A percentile compares a stretch with the other conserved stretches of the same genome.
These are phyloP conservation scores for Pissodes strobi DNA, from an alignment of 1,140 invertebrate genomes.

Conservation along the genomic window DNA sequence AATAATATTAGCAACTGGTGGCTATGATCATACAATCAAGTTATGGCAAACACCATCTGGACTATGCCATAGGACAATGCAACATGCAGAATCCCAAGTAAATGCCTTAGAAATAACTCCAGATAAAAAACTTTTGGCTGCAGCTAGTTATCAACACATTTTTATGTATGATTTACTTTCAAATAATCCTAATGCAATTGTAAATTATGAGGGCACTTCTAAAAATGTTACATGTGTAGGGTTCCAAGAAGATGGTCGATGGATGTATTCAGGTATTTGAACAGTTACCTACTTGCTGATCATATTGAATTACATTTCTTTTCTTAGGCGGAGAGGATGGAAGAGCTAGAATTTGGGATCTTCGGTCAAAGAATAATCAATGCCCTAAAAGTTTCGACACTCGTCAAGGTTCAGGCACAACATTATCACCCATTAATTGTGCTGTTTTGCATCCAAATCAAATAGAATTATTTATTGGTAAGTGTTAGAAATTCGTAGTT, in stretches of 20 bases:
- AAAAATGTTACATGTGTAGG: slow-evolving; percentile 95
- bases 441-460: slow-evolving; percentile 95
- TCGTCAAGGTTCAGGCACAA: slow-evolving; percentile 12
- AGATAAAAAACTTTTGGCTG: slow-evolving; percentile 86
- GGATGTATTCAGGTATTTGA: slow-evolving; percentile 87
- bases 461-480: slow-evolving; percentile 82
- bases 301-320: not conserved
- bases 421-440: slow-evolving; percentile 85
- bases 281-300: slow-evolving; percentile 54
- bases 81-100: slow-evolving; percentile 96
- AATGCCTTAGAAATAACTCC: slow-evolving; percentile 96
- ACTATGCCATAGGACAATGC: slow-evolving; percentile 85
- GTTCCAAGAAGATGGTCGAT: slow-evolving; percentile 92
- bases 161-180: slow-evolving; percentile 92
- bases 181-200: slow-evolving; percentile 83
- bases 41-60: slow-evolving; percentile 96
- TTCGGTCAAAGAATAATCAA: slow-evolving; percentile 75
- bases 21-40: slow-evolving; percentile 96
- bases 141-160: slow-evolving; percentile 95
- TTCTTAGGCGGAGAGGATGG: slow-evolving; percentile 82
- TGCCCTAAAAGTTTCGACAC: slow-evolving; percentile 91
- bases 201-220: slow-evolving; percentile 89
- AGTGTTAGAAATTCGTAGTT: no score
- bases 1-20: slow-evolving; percentile 89
- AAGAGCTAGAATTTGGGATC: slow-evolving; percentile 93